Evolutionary conservation across 2,113 vertebrate species (phyloP).

Genomic region (Pteronura brasiliensis): DNA sequence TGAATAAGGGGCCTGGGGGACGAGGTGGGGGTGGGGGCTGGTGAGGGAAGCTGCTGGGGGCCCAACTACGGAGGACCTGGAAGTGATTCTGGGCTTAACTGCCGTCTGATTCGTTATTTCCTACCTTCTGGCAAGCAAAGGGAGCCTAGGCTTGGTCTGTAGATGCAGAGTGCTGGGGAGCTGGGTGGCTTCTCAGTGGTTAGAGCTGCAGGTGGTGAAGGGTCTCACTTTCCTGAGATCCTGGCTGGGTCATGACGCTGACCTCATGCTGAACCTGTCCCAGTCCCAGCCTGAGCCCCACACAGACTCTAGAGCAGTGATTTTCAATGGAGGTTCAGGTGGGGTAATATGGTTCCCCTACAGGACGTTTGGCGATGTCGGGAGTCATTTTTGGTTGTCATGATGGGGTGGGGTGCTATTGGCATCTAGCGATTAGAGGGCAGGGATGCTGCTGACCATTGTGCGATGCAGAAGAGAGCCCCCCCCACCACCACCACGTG

Average conservation of each 20-base stretch:
- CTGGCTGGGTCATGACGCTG: neutral
- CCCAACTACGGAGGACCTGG: neutral
- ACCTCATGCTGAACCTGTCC: neutral
- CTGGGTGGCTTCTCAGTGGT: neutral
- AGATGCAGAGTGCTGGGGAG: neutral
- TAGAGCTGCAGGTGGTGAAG: neutral
- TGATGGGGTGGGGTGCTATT: neutral
- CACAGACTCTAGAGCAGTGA: neutral
- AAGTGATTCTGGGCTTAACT: neutral
- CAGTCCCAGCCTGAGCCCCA: neutral
- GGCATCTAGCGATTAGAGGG: neutral
- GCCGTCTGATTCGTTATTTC: neutral
- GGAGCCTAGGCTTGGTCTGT: neutral
- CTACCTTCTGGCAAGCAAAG: neutral
- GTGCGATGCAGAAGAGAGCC: neutral
- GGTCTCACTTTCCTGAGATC: neutral
- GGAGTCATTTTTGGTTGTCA: neutral
- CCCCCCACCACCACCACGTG: too few relatives aligned
- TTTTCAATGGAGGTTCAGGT: rapidly evolving
- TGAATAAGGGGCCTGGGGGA: neutral
- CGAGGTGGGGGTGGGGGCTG: neutral
- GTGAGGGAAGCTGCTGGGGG: neutral
- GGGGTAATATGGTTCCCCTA: neutral
- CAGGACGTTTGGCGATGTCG: neutral
- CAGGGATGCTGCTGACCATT: neutral